Percentiles rank a stretch among this genome's conserved stretches.
These are phyloP conservation scores for Anguilla anguilla DNA, from an alignment of 2,797 vertebrate genomes.

Conservation along the genomic window DNA sequence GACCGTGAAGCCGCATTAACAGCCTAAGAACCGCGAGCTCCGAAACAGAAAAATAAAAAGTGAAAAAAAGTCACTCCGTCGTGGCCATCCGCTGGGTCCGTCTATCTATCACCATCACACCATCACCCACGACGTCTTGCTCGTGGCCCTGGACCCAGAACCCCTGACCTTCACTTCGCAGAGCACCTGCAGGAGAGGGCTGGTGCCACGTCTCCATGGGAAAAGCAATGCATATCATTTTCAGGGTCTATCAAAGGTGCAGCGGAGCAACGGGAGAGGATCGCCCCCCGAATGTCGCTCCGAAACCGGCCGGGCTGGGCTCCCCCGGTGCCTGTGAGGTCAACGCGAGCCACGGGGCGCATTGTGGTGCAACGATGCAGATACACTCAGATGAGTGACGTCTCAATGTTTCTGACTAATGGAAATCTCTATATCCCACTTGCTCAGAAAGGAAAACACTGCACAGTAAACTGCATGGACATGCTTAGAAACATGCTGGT, in stretches of 20 bases:
- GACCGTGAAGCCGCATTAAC: too few relatives aligned
- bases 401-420: not conserved
- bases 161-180: constrained; percentile 5
- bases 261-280: not conserved
- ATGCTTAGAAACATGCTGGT: not conserved
- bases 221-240: constrained; percentile 43
- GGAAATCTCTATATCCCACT: not conserved
- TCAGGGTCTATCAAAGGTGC: constrained; percentile 28
- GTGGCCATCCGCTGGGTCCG: not conserved
- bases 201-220: constrained; percentile 10
- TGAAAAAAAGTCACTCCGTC: too few relatives aligned
- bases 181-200: constrained; percentile 28
- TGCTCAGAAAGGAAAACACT: not conserved
- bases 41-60: too few relatives aligned
- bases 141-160: not conserved
- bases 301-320: not conserved
- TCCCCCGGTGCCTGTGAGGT: not conserved
- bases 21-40: too few relatives aligned
- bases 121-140: not conserved
- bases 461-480: not conserved
- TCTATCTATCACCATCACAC: not conserved
- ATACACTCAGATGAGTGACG: not conserved
- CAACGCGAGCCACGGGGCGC: not conserved
- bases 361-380: not conserved
- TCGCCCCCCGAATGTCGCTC: not conserved